A percentile compares a stretch with the other conserved stretches of the same genome.
These are phyloP conservation scores for Pseudopodoces humilis DNA, from an alignment of 2,113 vertebrate species.

Conservation along the genomic window DNA sequence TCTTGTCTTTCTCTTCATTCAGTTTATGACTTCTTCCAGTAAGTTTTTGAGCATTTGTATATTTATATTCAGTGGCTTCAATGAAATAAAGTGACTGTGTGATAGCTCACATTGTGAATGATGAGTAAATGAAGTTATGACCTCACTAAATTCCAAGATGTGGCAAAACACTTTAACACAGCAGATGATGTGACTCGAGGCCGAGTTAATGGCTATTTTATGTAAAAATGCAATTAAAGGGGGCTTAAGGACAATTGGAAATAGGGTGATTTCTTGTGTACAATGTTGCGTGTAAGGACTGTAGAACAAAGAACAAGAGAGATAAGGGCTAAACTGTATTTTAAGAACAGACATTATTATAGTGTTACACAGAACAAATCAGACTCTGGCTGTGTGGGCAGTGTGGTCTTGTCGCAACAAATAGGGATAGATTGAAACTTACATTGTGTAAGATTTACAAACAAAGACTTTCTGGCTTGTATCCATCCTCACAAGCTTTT, in stretches of 20 bases:
- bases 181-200: neutral
- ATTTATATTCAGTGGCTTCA: neutral
- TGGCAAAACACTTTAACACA: neutral
- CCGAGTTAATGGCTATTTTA: neutral
- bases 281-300: neutral
- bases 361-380: neutral
- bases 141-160: neutral
- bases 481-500: neutral
- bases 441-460: neutral
- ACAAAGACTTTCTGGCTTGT: neutral
- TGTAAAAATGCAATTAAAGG: neutral
- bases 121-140: neutral
- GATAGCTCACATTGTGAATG: neutral
- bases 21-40: neutral
- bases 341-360: neutral
- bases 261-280: neutral
- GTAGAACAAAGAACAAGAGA: neutral
- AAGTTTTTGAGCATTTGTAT: neutral
- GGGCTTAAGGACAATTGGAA: neutral
- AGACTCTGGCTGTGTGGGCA: neutral
- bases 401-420: neutral
- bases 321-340: accelerated
- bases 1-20: neutral
- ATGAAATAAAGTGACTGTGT: neutral
- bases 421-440: neutral